These are phyloP conservation scores for Pantala flavescens DNA, from an alignment of 1,140 invertebrate genomes.

Conservation along the genomic window DNA sequence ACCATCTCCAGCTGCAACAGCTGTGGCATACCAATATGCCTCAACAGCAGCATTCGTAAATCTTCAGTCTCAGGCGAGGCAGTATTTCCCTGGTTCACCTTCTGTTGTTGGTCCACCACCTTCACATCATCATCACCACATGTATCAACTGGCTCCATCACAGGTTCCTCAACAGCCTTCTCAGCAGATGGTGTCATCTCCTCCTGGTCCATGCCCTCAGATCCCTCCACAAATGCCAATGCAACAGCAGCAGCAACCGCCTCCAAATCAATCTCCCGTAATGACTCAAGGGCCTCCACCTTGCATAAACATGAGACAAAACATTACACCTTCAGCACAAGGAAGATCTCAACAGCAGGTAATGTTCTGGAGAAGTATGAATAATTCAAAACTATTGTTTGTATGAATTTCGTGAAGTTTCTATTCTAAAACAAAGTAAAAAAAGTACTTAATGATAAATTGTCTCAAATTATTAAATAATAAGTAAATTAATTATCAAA, in stretches of 20 bases:
- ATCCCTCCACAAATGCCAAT: conserved; percentile 36
- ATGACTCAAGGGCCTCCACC: conserved; percentile 39
- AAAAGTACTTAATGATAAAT: too few relatives aligned
- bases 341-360: not conserved
- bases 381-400: too few relatives aligned
- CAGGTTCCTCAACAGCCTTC: conserved; percentile 12
- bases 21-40: conserved; percentile 10
- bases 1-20: conserved; percentile 5
- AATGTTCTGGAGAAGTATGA: not conserved
- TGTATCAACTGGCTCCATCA: not conserved
- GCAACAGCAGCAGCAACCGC: conserved; percentile 32
- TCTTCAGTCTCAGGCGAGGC: not conserved
- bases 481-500: too few relatives aligned
- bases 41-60: conserved; percentile 5
- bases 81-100: conserved; percentile 19
- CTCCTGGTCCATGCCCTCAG: conserved; percentile 41
- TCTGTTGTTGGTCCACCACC: conserved; percentile 14
- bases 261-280: conserved; percentile 24
- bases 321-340: conserved; percentile 39
- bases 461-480: too few relatives aligned
- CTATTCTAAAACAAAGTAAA: too few relatives aligned
- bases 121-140: conserved; percentile 19
- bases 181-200: conserved; percentile 21
- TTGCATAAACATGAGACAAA: conserved; percentile 31
- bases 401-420: too few relatives aligned